Base-by-base conservation (phyloP, 37 sponge, comb jelly and placozoan species). In the Cliona cf. orientalis region DNA sequence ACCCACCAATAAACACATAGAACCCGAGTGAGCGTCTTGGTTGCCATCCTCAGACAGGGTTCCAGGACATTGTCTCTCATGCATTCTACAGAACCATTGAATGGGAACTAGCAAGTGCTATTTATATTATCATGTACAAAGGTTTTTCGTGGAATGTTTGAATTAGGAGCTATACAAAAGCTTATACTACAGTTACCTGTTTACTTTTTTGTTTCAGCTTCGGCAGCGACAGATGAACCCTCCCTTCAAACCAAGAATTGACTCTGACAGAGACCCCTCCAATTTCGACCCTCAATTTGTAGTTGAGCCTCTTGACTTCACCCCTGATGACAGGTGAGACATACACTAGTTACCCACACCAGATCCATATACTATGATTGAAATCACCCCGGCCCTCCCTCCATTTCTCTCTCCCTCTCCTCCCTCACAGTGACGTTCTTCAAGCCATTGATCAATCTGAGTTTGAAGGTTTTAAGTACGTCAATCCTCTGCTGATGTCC, bases 391-490 rank as follows among this genome's bases (percentile, higher is more conserved):
- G n/a, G n/a, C n/a, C n/a, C n/a, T n/a, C n/a, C n/a, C n/a, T n/a
- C n/a, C n/a, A n/a, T n/a, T n/a, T n/a, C n/a, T n/a, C n/a, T n/a
- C n/a, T n/a, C n/a, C n/a, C n/a, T n/a, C 25, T 61, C 28, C 28
- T 61, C 4, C 19, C 56, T 3, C 42, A 7, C 76, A 95, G 93
- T 34, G 74, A 79, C 31, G 76, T 85, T 6, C 69, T 97, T 2
- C 75, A 53, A 14, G 43, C 67, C n/a, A 97, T 97, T 38, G 95
- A 97, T 64, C 98, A 97, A 69, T 76, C 90, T 46, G 98, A 97
- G 79, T 97, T 97, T 90, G 98, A 94, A 72, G 98, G 98, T 1
- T 97, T 97, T 72, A 95, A 95, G 86, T 97, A 97, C 64, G 80
- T 97, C 56, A 97, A 97, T 64, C 98, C 98, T 44, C 85, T 97